phyloP scores from a whole-genome alignment of 2,888 invertebrate genomes.

The Sisyra terminalis region DNA sequence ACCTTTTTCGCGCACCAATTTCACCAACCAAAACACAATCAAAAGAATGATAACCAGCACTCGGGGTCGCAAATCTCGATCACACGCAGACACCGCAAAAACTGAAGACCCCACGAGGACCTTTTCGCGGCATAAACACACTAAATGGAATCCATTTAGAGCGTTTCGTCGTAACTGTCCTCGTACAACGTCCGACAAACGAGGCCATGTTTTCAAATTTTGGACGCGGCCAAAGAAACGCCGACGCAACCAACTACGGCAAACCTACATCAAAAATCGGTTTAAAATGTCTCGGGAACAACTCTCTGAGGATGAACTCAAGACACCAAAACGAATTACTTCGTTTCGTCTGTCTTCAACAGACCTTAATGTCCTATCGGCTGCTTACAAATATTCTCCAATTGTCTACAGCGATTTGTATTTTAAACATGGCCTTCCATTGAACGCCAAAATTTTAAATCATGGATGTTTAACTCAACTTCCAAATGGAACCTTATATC shows the following conservation, averaged over 20 bases:
- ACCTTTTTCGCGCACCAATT: neutral
- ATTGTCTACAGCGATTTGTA: conserved; percentile 19
- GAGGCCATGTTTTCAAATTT: no score
- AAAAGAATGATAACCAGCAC: neutral
- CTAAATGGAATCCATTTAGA: neutral
- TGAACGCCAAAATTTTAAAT: conserved; percentile 6
- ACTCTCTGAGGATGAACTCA: no score
- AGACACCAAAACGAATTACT: no score
- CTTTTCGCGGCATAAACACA: no score
- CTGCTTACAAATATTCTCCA: conserved; percentile 1
- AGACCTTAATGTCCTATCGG: conserved; percentile 8
- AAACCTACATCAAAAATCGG: neutral
- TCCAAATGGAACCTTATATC: conserved; percentile 3
- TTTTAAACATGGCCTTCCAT: conserved; percentile 15
- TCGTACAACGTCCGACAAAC: neutral
- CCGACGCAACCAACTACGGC: neutral
- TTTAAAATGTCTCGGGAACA: neutral
- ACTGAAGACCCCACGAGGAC: conserved; percentile 1
- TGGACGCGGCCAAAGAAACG: neutral
- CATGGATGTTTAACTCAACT: conserved; percentile 4
- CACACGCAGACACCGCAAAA: conserved; percentile 5
- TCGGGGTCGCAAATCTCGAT: conserved; percentile 1
- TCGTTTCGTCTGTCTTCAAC: no score
- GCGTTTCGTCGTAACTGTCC: neutral
- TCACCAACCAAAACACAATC: neutral